phyloP scores from a whole-genome alignment of 64 coral and sea anemone genomes.

The Porites lutea region DNA sequence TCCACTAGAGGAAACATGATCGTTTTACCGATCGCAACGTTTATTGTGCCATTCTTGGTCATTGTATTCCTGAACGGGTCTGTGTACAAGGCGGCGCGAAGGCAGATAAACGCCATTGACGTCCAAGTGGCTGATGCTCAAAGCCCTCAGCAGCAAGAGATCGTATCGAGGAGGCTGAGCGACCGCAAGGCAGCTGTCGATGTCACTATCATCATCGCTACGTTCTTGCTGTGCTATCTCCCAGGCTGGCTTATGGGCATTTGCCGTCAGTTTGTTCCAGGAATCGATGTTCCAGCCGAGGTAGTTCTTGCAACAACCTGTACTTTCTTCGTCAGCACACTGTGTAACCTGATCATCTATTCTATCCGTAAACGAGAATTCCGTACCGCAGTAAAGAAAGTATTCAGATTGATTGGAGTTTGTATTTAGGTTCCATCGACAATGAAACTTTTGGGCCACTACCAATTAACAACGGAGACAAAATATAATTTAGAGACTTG shows the following conservation, averaged over 20 bases:
- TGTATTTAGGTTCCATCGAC: too few relatives aligned
- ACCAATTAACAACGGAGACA: too few relatives aligned
- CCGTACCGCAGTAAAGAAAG: too few relatives aligned
- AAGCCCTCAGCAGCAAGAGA: background rate
- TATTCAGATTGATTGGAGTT: too few relatives aligned
- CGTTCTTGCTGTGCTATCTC: background rate
- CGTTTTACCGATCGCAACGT: background rate
- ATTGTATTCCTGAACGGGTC: background rate
- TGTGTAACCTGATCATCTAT: background rate
- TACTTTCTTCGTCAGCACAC: background rate
- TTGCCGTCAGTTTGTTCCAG: background rate
- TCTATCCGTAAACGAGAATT: too few relatives aligned
- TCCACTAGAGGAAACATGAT: background rate
- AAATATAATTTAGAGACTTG: too few relatives aligned
- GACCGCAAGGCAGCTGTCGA: slow-evolving; percentile 18
- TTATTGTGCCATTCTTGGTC: background rate
- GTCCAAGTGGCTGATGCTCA: background rate
- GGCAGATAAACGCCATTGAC: background rate
- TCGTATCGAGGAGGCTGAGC: background rate
- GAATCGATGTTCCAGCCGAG: background rate
- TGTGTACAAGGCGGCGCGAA: background rate
- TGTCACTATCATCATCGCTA: background rate
- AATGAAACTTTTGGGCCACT: too few relatives aligned
- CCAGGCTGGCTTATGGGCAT: background rate
- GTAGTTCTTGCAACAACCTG: background rate